Evolutionary conservation across 2,797 vertebrate species (phyloP).

Genomic region (Valencia hispanica): DNA sequence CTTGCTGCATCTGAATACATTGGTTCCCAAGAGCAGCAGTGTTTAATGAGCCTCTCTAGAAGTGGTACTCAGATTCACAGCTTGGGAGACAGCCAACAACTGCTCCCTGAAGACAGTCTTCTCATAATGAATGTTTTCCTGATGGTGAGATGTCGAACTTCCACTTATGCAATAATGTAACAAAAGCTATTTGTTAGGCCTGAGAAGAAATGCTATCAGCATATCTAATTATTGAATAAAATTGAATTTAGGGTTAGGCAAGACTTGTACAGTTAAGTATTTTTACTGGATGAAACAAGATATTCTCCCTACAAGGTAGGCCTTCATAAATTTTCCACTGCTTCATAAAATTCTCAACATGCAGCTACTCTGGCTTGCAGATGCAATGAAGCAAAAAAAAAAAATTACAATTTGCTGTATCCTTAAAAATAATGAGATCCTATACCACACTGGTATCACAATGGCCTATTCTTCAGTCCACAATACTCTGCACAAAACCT

Average conservation of each 20-base stretch:
- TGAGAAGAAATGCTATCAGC: constrained; percentile 12
- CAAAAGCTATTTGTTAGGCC: constrained; percentile 23
- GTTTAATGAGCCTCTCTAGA: constrained; percentile 25
- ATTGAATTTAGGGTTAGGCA: constrained; percentile 29
- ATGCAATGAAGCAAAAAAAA: constrained; percentile 46
- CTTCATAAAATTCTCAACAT: constrained; percentile 61
- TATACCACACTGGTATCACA: neutral
- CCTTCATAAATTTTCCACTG: constrained; percentile 63
- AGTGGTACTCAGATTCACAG: constrained; percentile 24
- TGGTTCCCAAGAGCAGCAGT: constrained; percentile 26
- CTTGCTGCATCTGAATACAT: constrained; percentile 20
- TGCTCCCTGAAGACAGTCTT: constrained; percentile 35
- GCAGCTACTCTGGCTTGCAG: constrained; percentile 49
- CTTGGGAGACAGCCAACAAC: constrained; percentile 22
- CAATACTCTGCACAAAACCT: neutral
- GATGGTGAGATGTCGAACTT: constrained; percentile 14
- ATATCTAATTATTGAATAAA: constrained; percentile 29
- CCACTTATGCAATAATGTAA: constrained; percentile 30
- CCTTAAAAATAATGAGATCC: constrained; percentile 9
- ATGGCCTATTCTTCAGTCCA: neutral
- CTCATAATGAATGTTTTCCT: constrained; percentile 28
- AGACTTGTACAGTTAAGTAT: constrained; percentile 53
- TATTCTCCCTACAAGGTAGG: constrained; percentile 45
- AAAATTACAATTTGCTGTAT: constrained; percentile 37
- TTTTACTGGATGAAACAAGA: constrained; percentile 63